Conservation (phyloP, 2,888 invertebrate genomes). For the Polydrusus cervinus region DNA sequence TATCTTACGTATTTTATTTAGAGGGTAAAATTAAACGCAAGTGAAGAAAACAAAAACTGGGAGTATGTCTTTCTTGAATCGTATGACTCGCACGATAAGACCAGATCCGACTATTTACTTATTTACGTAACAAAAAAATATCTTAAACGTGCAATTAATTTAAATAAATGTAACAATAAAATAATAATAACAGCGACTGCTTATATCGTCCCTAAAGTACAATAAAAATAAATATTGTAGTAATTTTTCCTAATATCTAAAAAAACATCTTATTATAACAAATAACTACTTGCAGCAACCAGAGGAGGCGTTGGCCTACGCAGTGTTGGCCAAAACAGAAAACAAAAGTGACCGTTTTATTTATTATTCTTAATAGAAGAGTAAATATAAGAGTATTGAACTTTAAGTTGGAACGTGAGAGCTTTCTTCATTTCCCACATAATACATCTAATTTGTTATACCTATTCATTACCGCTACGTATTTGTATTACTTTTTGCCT, state of each 20-base stretch:
- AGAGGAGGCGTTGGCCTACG: constrained; percentile 11
- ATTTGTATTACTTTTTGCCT: constrained; percentile 8
- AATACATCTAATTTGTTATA: constrained; percentile 8
- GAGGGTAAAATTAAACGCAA: too few species aligned
- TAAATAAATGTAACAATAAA: too few species aligned
- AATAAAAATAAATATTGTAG: too few species aligned
- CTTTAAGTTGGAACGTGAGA: constrained; percentile 14
- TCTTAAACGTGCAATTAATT: too few species aligned
- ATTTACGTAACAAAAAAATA: too few species aligned
- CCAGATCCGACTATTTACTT: too few species aligned
- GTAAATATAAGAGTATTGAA: constrained; percentile 24
- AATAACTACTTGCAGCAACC: background rate
- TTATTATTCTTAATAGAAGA: constrained; percentile 23
- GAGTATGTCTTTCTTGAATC: too few species aligned
- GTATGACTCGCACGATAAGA: too few species aligned
- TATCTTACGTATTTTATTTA: too few species aligned
- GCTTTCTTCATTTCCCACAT: constrained; percentile 19
- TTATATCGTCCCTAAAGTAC: too few species aligned
- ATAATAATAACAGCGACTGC: too few species aligned
- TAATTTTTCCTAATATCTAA: background rate
- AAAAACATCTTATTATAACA: background rate
- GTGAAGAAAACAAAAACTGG: too few species aligned
- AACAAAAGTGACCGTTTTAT: constrained; percentile 9
- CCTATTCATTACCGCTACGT: background rate
- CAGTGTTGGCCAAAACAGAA: constrained; percentile 16